Conservation (phyloP, 2,113 vertebrate genomes). For the Macrotis lagotis region DNA sequence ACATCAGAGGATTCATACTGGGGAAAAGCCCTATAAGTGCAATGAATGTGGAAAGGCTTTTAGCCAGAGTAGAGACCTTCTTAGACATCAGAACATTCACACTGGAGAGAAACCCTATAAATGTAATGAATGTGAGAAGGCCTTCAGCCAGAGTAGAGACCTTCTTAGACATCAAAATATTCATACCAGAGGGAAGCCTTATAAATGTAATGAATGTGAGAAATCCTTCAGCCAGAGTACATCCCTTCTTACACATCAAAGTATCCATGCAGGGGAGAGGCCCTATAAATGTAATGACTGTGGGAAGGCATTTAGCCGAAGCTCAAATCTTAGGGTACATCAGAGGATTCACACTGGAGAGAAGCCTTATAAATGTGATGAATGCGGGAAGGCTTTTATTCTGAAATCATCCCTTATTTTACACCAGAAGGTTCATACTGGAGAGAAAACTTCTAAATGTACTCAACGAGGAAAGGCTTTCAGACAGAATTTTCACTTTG, state of each 20-base stretch:
- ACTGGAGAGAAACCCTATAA: conserved; percentile 81
- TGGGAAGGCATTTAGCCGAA: conserved; percentile 52
- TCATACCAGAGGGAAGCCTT: conserved; percentile 48
- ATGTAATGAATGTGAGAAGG: conserved; percentile 81
- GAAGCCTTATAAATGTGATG: not conserved
- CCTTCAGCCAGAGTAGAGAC: conserved; percentile 76
- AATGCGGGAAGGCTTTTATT: not conserved
- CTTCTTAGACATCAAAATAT: conserved; percentile 80
- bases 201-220: conserved; percentile 63
- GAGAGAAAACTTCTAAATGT: not conserved
- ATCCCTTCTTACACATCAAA: conserved; percentile 73
- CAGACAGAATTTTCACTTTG: not conserved
- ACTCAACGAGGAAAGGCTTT: not conserved
- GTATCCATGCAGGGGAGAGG: conserved; percentile 66
- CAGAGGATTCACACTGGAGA: not conserved
- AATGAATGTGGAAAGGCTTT: conserved; percentile 83
- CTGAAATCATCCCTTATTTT: not conserved
- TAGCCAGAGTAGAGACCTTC: conserved; percentile 81
- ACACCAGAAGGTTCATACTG: not conserved
- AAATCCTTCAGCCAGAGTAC: conserved; percentile 71
- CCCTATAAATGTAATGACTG: conserved; percentile 69
- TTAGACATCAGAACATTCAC: conserved; percentile 82
- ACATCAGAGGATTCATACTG: conserved; percentile 82
- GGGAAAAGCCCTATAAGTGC: not conserved
- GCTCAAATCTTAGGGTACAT: not conserved